Base-by-base conservation (phyloP, 2,888 invertebrate species). In the Galerucella pusilla region DNA sequence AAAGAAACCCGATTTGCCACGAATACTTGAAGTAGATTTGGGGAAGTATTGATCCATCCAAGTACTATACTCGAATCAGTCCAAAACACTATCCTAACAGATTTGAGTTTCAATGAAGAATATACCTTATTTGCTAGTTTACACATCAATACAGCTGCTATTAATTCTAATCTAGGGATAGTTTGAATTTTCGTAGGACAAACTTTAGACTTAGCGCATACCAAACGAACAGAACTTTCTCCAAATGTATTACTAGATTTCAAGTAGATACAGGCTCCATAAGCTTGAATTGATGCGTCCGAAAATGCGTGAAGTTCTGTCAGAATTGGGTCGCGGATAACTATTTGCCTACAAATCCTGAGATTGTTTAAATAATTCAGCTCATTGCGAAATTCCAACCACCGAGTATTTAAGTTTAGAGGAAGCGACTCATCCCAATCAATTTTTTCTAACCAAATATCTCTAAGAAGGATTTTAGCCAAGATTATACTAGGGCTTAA, bases 1-100 rank as follows among this genome's bases (percentile, higher is more conserved):
- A 4, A 12, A 6, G 57, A 25, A 16, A 75, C 73, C 5, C 77
- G 74, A 76, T 77, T 75, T 2, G 74, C 74, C 5, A 77, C 75
- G 70, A 77, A 76, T 46, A 71, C 68, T 63, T 76, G 74, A 35
- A 77, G 52, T 28, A 16, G 25, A 42, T 68, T 74, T 35, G 74
- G 66, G n/a, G 66, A 1, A 3, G 54, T 71, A 12, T 66, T 66
- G 16, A 66, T 66, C 66, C 66, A 66, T 16, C 66, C 66, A 5
- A 66, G n/a, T 6, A 66, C 66, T 16, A 68, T 57, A 5, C 35
- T 45, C 6, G 61, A 66, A 66, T 66, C 66, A 5, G 49, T 46
- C 66, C 66, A 66, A 20, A 46, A 64, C 3, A 28, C 28, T 28
- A 28, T 28, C 28, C 28, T 28, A 28, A 28, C 28, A 28, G 28